These are phyloP conservation scores for Toxostoma redivivum DNA, from an alignment of 2,113 vertebrate genomes.

Conservation along the genomic window DNA sequence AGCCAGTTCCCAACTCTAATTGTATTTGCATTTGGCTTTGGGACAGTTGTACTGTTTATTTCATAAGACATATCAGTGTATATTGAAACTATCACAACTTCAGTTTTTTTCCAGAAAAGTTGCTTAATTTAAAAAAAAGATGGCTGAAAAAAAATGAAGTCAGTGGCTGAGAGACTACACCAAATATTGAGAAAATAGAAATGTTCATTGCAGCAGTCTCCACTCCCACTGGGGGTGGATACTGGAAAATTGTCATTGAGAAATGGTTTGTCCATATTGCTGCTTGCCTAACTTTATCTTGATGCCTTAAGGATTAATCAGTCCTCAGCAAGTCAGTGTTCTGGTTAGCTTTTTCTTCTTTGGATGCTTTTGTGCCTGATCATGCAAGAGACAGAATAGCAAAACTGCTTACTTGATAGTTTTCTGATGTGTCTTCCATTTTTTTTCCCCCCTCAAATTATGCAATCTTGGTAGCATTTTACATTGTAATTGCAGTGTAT, in stretches of 20 bases:
- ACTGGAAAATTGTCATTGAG: background rate
- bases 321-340: background rate
- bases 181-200: background rate
- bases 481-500: background rate
- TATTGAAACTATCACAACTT: background rate
- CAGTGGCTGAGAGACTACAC: background rate
- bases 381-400: background rate
- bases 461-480: background rate
- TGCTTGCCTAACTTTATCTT: background rate
- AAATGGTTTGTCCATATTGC: background rate
- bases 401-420: background rate
- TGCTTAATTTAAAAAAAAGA: background rate
- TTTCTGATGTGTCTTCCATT: background rate
- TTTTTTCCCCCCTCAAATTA: background rate
- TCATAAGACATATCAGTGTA: background rate
- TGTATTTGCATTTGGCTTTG: background rate
- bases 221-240: background rate
- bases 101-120: background rate
- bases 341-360: background rate
- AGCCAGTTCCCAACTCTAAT: background rate
- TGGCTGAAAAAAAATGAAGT: background rate
- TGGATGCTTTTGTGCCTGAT: background rate
- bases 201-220: background rate
- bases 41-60: background rate
- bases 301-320: background rate